Evolutionary conservation across 2,888 invertebrate species (phyloP), one percentile per base, ranked within the genome.

Genomic region (Platycheirus albimanus): DNA sequence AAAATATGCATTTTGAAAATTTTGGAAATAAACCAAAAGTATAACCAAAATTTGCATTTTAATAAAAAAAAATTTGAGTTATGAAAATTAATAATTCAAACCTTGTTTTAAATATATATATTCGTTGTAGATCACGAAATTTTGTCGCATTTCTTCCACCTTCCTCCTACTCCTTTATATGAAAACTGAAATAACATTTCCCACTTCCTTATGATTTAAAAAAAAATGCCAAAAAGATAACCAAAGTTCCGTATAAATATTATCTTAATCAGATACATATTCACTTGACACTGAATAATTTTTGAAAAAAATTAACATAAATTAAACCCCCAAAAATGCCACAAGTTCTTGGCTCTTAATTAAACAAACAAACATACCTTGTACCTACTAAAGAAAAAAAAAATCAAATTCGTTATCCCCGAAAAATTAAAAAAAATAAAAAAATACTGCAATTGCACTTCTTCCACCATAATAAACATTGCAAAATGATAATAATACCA

Each of bases 401-500:
- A 41, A 41, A 15, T 13, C 58, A 58, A 54, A 54, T 20, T 36
- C 3, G 4, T 19, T 19, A 24, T 49, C 38, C 33, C 13, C 24
- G 28, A 51, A 72, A 66, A 8, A n/a, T n/a, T n/a, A n/a, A n/a
- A n/a, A n/a, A n/a, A n/a, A n/a, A n/a, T n/a, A n/a, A 36, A 20
- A 41, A 1, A 43, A 43, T 10, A 58, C 30, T 61, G 61, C 61
- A 61, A 61, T 49, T 56, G 61, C 61, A 61, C 45, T 61, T 61
- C 28, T 61, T 61, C 30, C 45, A 30, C 52, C 41, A 52, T 15
- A 15, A 24, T 15, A 52, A 33, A 56, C 66, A 52, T 10, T 13
- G 47, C 70, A 28, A 61, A 61, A 17, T 45, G 28, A 56, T 64
- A 64, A 56, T 64, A 64, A 49, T 61, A 61, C 61, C 83, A 83